Evolutionary conservation across 2,797 vertebrate genomes (phyloP).

Genomic region (Peromyscus nudipes): DNA sequence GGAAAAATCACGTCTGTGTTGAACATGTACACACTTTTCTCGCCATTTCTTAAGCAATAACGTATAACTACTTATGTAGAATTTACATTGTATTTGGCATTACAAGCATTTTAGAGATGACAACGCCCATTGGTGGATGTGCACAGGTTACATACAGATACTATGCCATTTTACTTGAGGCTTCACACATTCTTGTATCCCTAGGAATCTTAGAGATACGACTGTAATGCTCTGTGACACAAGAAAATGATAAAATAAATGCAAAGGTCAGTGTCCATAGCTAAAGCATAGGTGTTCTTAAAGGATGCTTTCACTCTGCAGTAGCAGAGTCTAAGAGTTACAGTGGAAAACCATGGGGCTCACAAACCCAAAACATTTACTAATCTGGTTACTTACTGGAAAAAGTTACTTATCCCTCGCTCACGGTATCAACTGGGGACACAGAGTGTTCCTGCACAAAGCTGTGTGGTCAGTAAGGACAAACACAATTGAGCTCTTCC

Average conservation of each 20-base stretch:
- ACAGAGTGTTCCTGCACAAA: not conserved
- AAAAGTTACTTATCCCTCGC: not conserved
- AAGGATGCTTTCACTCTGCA: not conserved
- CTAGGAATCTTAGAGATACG: not conserved
- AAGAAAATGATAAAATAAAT: not conserved
- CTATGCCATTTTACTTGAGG: not conserved
- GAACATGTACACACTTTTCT: not conserved
- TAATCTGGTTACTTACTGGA: not conserved
- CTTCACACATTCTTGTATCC: not conserved
- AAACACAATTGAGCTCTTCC: constrained; percentile 15
- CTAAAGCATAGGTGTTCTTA: constrained; percentile 22
- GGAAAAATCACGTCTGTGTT: not conserved
- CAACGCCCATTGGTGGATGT: not conserved
- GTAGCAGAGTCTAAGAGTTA: not conserved
- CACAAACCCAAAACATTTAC: constrained; percentile 11
- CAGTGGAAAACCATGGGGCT: not conserved
- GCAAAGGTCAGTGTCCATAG: not conserved
- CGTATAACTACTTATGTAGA: not conserved
- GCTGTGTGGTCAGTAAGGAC: not conserved
- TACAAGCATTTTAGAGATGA: not conserved
- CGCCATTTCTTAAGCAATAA: not conserved
- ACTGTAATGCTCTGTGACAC: not conserved
- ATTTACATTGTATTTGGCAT: not conserved
- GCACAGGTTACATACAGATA: not conserved
- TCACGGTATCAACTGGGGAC: not conserved